Evolutionary conservation across 2,888 invertebrate genomes (phyloP), one percentile per base, ranked within the genome.

Genomic region (Eristalis arbustorum): DNA sequence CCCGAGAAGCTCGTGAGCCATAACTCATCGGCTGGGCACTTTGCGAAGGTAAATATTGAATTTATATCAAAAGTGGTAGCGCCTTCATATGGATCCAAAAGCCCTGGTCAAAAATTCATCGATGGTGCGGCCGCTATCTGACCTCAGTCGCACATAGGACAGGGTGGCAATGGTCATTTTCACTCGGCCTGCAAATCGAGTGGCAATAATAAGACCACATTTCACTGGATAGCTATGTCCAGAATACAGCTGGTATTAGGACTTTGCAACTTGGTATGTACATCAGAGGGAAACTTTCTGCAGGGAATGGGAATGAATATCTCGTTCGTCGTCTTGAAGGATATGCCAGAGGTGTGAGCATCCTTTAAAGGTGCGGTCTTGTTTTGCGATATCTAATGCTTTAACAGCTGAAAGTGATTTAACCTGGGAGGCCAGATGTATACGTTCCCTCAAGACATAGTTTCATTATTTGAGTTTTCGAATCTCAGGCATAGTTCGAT

Each of bases 11-110:
- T 28, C 23, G 28, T 18, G 63, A 61, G 23, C 73, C 49, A 78
- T 83, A 87, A 83, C 78, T 83, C 83, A 78, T 68, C 82, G 75
- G 75, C 57, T 78, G 25, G 68, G 34, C 56, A 78, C 74, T 87
- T 82, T 82, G 78, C 74, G 78, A 66, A 67, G 67, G 78, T 72
- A 75, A 87, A 82, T 75, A 87, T 87, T 82, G 83, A 72, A 87
- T 87, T 81, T 68, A 73, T 84, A 75, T 62, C 71, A 67, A n/a
- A 22, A 74, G 59, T 69, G 61, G 63, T 64, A 40, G 64, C 18
- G 69, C 14, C 59, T 67, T 23, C 42, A 18, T 18, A 8, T 18
- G 72, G 66, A 40, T 28, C 71, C 76, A 72, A 40, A 59, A 64
- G 42, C 71, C 71, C 61, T 71, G 84, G 84, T 72, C 84, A 76